These are phyloP conservation scores for Rhynchonycteris naso DNA, from an alignment of 2,797 vertebrate genomes.

Conservation along the genomic window DNA sequence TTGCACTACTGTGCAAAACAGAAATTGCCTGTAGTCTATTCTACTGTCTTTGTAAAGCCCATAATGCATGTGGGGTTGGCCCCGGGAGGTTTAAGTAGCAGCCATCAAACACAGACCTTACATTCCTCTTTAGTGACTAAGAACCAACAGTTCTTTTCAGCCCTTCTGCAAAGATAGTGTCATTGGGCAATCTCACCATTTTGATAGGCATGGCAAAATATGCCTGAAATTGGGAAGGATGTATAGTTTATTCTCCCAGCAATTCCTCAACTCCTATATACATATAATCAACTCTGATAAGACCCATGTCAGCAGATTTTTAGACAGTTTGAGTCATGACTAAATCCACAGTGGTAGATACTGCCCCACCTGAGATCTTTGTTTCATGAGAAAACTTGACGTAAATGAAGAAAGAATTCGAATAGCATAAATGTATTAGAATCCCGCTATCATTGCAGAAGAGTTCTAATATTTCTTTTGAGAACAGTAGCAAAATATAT, in stretches of 20 bases:
- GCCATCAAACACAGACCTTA: background rate
- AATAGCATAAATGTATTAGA: background rate
- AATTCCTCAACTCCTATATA: background rate
- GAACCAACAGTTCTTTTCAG: background rate
- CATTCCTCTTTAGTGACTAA: background rate
- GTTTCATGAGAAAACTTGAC: background rate
- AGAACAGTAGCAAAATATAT: background rate
- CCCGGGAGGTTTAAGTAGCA: background rate
- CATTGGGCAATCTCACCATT: background rate
- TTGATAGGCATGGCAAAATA: background rate
- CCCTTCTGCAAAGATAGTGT: background rate
- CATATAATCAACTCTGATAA: background rate
- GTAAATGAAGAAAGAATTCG: conserved; percentile 3
- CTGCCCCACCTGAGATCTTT: background rate
- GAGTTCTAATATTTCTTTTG: background rate
- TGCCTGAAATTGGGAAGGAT: background rate
- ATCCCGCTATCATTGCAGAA: background rate
- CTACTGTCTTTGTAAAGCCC: background rate
- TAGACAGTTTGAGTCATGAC: background rate
- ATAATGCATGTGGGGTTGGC: background rate
- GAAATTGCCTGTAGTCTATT: background rate
- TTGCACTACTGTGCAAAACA: background rate
- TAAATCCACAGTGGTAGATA: background rate
- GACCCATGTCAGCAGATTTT: background rate
- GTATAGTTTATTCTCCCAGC: background rate